phyloP scores from a whole-genome alignment of 2,888 invertebrate species.

The Polia nebulosa region DNA sequence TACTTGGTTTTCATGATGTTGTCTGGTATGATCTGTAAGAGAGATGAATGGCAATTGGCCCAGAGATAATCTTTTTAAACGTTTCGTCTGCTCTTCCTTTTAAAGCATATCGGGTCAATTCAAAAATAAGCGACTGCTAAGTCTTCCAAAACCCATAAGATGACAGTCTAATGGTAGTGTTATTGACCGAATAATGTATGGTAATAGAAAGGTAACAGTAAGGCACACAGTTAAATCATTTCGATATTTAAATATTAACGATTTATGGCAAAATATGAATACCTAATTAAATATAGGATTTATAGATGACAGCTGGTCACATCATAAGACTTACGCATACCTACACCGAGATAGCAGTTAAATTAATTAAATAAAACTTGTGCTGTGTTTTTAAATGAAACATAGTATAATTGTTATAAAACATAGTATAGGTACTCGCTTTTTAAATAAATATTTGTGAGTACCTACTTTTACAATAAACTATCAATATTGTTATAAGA shows the following conservation, averaged over 20 bases:
- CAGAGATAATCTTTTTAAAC: constrained; percentile 3
- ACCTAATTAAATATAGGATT: neutral
- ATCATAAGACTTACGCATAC: neutral
- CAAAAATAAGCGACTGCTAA: constrained; percentile 18
- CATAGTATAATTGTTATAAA: neutral
- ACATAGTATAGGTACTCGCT: too few species aligned
- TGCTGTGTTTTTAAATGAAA: neutral
- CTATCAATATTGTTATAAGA: neutral
- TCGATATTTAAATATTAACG: constrained; percentile 20
- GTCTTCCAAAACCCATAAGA: constrained; percentile 15
- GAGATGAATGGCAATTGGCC: neutral
- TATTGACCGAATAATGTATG: constrained; percentile 30
- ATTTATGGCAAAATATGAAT: constrained; percentile 29
- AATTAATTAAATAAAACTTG: too few species aligned
- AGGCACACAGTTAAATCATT: constrained; percentile 5
- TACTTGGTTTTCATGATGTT: neutral
- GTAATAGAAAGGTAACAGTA: constrained; percentile 21
- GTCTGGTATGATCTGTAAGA: too few species aligned
- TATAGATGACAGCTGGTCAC: neutral
- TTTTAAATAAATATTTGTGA: neutral
- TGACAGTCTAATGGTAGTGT: constrained; percentile 27
- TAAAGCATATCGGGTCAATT: neutral
- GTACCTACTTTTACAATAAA: neutral
- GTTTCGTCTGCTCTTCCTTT: constrained; percentile 16
- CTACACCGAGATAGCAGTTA: neutral